A percentile compares a stretch with the other conserved stretches of the same genome.
Evolutionary conservation across 2,113 vertebrate genomes (phyloP).

Genomic region (Conger conger): DNA sequence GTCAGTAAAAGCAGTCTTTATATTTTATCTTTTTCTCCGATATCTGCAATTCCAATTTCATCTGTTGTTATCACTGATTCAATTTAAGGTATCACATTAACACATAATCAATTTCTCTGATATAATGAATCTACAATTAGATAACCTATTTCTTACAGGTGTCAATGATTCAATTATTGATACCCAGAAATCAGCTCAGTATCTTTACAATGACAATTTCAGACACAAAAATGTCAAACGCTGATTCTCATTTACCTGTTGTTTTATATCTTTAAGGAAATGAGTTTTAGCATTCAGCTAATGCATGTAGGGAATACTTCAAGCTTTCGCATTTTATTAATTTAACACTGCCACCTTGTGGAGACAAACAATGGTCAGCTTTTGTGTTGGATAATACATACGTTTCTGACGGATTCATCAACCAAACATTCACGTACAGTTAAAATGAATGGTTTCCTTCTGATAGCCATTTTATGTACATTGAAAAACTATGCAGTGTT

Average conservation of each 20-base stretch:
- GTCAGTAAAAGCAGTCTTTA: background rate
- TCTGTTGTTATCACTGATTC: background rate
- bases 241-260: background rate
- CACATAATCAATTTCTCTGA: background rate
- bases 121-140: background rate
- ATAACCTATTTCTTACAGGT: background rate
- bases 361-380: background rate
- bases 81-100: background rate
- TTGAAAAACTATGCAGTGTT: background rate
- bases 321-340: background rate
- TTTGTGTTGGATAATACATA: too few species aligned
- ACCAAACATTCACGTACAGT: constrained; percentile 43
- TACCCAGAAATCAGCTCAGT: background rate
- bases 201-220: background rate
- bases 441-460: constrained; percentile 26
- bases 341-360: constrained; percentile 27
- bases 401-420: background rate
- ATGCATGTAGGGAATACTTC: background rate
- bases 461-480: constrained; percentile 55
- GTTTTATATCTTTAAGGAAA: background rate
- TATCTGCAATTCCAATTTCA: background rate
- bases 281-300: background rate
- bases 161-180: background rate
- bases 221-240: background rate
- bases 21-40: background rate